These are phyloP conservation scores for Rhopilema esculentum DNA, from an alignment of 30 jellyfish, hydroid and myxozoan species.

Conservation along the genomic window DNA sequence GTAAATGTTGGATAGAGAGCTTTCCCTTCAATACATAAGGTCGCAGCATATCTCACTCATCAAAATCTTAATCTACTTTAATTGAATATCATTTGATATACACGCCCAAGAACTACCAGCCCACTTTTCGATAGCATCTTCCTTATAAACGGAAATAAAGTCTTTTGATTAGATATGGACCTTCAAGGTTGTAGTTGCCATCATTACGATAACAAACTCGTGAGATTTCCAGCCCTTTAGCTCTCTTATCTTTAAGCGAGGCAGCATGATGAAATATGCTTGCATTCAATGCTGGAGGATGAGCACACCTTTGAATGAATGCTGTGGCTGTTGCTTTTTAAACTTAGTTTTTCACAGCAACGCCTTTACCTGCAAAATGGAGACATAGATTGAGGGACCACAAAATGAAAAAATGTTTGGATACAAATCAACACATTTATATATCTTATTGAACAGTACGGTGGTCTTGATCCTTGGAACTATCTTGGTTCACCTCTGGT, in stretches of 20 bases:
- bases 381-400: too few species aligned
- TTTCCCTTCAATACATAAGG: neutral
- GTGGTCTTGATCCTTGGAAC: too few species aligned
- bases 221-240: neutral
- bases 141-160: neutral
- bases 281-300: neutral
- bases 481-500: too few species aligned
- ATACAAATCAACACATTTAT: too few species aligned
- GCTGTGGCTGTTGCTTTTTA: too few species aligned
- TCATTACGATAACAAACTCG: neutral
- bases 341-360: too few species aligned
- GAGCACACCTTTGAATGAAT: neutral
- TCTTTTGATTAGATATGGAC: neutral
- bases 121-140: neutral
- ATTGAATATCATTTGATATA: neutral
- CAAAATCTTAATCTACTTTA: neutral
- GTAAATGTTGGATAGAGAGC: neutral
- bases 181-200: neutral
- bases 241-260: neutral
- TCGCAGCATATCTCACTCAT: neutral
- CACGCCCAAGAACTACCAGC: neutral
- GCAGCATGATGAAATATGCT: neutral
- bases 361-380: too few species aligned
- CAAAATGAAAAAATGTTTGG: too few species aligned
- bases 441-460: too few species aligned